A percentile compares a stretch with the other conserved stretches of the same genome.
Evolutionary conservation across 2,113 vertebrate species (phyloP).

Genomic region (Lepisosteus osseus): DNA sequence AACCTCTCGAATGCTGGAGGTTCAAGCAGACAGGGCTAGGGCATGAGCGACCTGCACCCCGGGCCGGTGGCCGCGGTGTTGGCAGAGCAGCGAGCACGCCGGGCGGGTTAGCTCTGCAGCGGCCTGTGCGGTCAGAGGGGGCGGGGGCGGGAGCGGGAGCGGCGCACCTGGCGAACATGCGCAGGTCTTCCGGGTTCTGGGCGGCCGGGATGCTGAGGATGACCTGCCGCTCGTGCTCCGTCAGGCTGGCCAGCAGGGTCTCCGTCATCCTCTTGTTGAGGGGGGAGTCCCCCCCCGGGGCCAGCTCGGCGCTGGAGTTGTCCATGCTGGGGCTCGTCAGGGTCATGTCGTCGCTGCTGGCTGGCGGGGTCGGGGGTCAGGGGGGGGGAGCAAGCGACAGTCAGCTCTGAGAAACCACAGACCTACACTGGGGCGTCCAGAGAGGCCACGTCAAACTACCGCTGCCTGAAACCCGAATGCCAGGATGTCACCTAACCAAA

Average conservation of each 20-base stretch:
- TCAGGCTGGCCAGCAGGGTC: conserved; percentile 87
- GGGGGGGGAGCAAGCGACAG: background rate
- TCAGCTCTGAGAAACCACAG: too few relatives aligned
- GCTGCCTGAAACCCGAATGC: too few relatives aligned
- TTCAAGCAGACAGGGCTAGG: too few relatives aligned
- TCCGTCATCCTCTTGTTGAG: conserved; percentile 92
- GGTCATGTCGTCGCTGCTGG: conserved; percentile 98
- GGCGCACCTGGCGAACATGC: conserved; percentile 90
- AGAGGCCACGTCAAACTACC: too few relatives aligned
- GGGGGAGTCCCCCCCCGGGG: conserved; percentile 88
- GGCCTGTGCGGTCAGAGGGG: background rate
- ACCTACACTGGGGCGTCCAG: too few relatives aligned
- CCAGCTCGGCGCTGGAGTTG: conserved; percentile 92
- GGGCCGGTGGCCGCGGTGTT: too few relatives aligned
- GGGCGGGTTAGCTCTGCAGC: too few relatives aligned
- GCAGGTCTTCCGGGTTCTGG: conserved; percentile 91
- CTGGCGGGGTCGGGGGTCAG: conserved; percentile 47
- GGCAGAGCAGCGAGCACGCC: too few relatives aligned
- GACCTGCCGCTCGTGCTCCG: conserved; percentile 84
- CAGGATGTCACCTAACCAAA: too few relatives aligned
- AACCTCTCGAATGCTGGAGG: too few relatives aligned
- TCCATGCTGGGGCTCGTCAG: conserved; percentile 98
- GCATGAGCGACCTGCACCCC: too few relatives aligned
- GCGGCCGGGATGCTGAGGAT: conserved; percentile 89
- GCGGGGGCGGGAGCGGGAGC: too few relatives aligned